These are phyloP conservation scores for Electrona antarctica DNA, from an alignment of 2,113 vertebrate species.

Conservation along the genomic window DNA sequence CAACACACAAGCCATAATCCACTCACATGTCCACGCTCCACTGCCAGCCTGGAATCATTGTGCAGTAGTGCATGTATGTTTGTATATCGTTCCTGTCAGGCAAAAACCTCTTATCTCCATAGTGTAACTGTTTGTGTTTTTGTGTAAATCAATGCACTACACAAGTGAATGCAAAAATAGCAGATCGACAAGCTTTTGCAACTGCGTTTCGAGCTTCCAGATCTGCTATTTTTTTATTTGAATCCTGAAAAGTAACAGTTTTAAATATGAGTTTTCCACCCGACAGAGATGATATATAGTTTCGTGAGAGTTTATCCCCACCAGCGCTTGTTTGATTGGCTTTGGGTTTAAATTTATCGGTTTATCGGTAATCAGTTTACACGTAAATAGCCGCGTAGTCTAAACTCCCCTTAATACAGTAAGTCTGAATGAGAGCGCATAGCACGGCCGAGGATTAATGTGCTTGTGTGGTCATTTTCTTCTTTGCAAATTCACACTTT, in stretches of 20 bases:
- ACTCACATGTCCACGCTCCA: conserved; percentile 35
- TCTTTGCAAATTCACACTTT: not conserved
- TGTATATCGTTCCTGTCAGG: conserved; percentile 6
- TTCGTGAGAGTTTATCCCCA: conserved; percentile 49
- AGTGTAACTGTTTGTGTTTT: not conserved
- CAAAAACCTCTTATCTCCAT: no score
- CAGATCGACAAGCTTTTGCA: no score
- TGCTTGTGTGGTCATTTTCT: not conserved
- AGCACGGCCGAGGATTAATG: not conserved
- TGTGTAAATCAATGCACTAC: not conserved
- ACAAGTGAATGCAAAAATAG: no score
- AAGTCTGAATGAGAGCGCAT: conserved; percentile 10
- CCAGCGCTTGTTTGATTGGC: conserved; percentile 61
- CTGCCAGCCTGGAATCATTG: conserved; percentile 18
- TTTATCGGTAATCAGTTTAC: conserved; percentile 23
- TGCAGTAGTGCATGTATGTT: not conserved
- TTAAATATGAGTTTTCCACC: not conserved
- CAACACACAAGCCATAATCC: conserved; percentile 26
- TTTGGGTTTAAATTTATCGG: conserved; percentile 71
- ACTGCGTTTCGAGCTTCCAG: no score
- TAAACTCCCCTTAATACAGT: not conserved
- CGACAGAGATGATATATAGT: not conserved
- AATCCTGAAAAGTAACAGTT: no score
- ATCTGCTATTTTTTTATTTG: not conserved
- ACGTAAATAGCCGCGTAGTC: no score